These are phyloP conservation scores for Callopanchax toddi DNA, from an alignment of 2,113 vertebrate species.

Conservation along the genomic window DNA sequence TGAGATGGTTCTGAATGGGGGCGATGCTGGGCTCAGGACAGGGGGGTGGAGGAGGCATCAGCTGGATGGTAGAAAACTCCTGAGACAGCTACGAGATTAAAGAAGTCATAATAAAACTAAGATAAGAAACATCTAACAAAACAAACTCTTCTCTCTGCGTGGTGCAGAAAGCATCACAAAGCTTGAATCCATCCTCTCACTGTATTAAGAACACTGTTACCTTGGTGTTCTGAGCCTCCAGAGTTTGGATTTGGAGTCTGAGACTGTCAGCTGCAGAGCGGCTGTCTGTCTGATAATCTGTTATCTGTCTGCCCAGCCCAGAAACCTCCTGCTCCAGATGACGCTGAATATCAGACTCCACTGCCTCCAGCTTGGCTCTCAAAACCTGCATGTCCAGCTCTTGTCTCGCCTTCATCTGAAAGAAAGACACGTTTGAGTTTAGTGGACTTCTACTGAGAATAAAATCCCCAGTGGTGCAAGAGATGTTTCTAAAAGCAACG, in stretches of 20 bases:
- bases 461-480: no score
- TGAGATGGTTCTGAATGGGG: conserved; percentile 32
- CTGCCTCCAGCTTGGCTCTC: conserved; percentile 27
- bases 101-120: background rate
- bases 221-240: conserved; percentile 63
- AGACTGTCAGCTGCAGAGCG: conserved; percentile 26
- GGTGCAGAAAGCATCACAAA: background rate
- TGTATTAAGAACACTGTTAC: conserved; percentile 22
- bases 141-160: no score
- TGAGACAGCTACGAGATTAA: conserved; percentile 52
- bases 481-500: no score
- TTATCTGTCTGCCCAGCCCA: conserved; percentile 37
- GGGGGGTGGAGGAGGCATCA: conserved; percentile 28
- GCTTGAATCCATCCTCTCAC: background rate
- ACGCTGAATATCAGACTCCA: conserved; percentile 5
- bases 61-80: conserved; percentile 50
- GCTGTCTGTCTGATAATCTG: conserved; percentile 32
- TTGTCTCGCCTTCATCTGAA: conserved; percentile 51
- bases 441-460: background rate
- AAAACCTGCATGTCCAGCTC: conserved; percentile 49
- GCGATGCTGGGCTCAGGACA: conserved; percentile 16
- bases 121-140: background rate
- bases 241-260: conserved; percentile 38
- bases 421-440: background rate
- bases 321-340: conserved; percentile 46